A percentile compares a stretch with the other conserved stretches of the same genome.
These are phyloP conservation scores for Siniperca knerii DNA, from an alignment of 2,113 vertebrate species.

Conservation along the genomic window DNA sequence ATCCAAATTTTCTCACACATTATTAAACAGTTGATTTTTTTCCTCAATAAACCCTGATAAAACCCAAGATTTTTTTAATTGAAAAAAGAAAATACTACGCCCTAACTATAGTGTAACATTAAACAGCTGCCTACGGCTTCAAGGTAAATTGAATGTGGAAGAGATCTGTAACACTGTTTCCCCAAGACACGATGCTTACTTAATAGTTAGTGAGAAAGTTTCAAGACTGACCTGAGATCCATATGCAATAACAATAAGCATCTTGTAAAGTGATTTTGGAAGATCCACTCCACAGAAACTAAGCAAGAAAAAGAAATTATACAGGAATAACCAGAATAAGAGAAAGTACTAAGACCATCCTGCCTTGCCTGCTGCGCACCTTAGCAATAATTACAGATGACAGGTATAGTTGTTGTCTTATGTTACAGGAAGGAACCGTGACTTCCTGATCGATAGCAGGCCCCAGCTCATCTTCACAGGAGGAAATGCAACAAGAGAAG, in stretches of 20 bases:
- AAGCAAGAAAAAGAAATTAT: neutral
- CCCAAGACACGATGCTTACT: neutral
- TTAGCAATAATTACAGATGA: constrained; percentile 24
- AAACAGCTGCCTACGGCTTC: neutral
- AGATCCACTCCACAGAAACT: neutral
- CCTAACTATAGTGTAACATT: neutral
- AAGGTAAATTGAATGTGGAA: neutral
- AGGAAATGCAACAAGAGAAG: constrained; percentile 50
- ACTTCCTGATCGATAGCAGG: constrained; percentile 54
- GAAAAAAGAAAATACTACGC: neutral
- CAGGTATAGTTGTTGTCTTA: constrained; percentile 31
- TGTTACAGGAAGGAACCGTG: constrained; percentile 57
- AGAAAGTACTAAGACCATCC: neutral
- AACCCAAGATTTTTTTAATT: neutral
- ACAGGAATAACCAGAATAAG: neutral
- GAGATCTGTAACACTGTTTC: neutral
- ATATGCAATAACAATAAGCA: neutral
- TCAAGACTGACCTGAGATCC: neutral
- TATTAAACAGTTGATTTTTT: neutral
- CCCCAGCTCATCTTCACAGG: constrained; percentile 22
- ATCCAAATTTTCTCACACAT: neutral
- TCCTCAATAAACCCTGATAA: neutral
- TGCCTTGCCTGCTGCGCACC: neutral
- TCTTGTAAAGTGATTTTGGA: neutral
- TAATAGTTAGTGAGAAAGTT: neutral